phyloP scores from a whole-genome alignment of 1,140 invertebrate genomes.

The Maniola jurtina region DNA sequence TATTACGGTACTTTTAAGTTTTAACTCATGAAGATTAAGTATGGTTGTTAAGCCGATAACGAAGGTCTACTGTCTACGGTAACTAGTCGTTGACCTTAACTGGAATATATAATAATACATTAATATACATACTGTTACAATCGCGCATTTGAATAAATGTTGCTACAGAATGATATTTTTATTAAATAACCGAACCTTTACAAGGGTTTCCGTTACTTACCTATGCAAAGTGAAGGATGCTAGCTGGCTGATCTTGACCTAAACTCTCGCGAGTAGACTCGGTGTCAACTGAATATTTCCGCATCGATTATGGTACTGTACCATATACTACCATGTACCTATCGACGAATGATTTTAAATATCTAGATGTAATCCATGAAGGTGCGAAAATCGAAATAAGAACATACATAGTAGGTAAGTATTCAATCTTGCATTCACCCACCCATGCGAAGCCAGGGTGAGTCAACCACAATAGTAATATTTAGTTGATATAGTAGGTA shows the following conservation, averaged over 20 bases:
- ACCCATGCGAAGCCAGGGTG: too few species aligned
- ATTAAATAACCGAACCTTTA: constrained; percentile 39
- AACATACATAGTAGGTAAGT: too few species aligned
- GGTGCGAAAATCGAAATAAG: background rate
- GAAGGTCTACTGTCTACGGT: constrained; percentile 2
- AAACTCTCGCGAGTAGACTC: constrained; percentile 33
- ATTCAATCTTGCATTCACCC: too few species aligned
- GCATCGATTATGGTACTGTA: constrained; percentile 5
- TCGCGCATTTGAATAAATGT: constrained; percentile 33
- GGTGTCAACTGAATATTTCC: constrained; percentile 28
- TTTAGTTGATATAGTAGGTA: too few species aligned
- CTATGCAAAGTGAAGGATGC: constrained; percentile 43
- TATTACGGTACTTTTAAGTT: background rate
- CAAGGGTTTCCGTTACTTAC: constrained; percentile 44
- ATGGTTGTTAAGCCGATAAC: constrained; percentile 10
- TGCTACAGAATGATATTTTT: constrained; percentile 27
- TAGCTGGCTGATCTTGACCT: constrained; percentile 59
- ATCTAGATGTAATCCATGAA: too few species aligned
- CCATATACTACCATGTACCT: background rate
- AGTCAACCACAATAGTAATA: too few species aligned
- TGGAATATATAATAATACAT: constrained; percentile 10
- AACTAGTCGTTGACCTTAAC: constrained; percentile 20
- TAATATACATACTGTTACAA: constrained; percentile 22
- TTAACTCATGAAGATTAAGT: background rate
- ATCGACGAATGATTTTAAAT: background rate